A percentile compares a stretch with the other conserved stretches of the same genome.
phyloP scores from a whole-genome alignment of 1,140 invertebrate genomes.

The Dinoponera quadriceps region DNA sequence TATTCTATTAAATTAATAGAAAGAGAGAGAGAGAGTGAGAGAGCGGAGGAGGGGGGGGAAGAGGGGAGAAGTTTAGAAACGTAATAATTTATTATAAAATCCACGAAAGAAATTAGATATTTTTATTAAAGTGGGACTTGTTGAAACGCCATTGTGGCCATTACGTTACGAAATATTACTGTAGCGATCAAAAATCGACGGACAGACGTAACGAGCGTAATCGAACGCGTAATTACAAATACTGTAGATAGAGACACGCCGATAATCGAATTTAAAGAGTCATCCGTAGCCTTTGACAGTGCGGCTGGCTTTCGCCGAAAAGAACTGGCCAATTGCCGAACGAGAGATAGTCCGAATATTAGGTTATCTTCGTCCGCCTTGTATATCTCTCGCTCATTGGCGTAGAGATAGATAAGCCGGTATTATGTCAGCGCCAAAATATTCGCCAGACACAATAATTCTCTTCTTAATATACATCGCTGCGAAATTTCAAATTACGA shows the following conservation, averaged over 20 bases:
- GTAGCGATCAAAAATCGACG: too few species aligned
- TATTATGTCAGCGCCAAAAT: conserved; percentile 26
- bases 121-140: too few species aligned
- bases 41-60: too few species aligned
- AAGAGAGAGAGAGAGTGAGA: too few species aligned
- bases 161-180: too few species aligned
- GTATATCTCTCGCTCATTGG: conserved; percentile 33
- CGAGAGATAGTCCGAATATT: conserved; percentile 45
- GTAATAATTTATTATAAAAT: too few species aligned
- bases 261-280: conserved; percentile 19
- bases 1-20: too few species aligned
- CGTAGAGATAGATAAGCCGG: neutral
- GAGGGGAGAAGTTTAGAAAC: too few species aligned
- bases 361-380: conserved; percentile 58
- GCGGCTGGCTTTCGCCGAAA: neutral
- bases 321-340: conserved; percentile 7
- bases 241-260: neutral
- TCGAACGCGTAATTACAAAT: neutral
- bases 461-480: neutral
- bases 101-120: too few species aligned
- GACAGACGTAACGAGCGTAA: conserved; percentile 7
- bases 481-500: neutral
- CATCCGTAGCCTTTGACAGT: neutral
- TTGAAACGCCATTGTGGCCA: too few species aligned
- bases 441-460: neutral